These are phyloP conservation scores for Callocephalon fimbriatum DNA, from an alignment of 2,113 vertebrate species.

Conservation along the genomic window DNA sequence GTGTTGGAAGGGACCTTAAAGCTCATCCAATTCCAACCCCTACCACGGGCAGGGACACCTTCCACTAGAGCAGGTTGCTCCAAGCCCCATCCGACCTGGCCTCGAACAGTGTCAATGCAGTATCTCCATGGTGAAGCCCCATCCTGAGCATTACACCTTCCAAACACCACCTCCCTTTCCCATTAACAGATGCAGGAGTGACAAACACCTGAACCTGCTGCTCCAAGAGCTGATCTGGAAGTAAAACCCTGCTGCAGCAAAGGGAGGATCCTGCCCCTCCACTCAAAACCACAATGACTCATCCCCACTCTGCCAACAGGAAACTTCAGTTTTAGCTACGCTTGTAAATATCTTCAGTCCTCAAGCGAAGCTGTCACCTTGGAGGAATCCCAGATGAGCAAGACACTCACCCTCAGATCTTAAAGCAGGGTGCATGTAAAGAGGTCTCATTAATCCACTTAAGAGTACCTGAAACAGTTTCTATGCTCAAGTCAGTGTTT, in stretches of 20 bases:
- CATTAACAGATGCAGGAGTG: neutral
- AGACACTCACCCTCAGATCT: neutral
- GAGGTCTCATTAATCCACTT: neutral
- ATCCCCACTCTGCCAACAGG: constrained; percentile 30
- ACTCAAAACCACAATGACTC: constrained; percentile 50
- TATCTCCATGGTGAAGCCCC: fast-evolving
- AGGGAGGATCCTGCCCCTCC: constrained; percentile 7
- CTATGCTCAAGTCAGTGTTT: neutral
- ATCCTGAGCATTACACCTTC: fast-evolving
- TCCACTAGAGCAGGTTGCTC: neutral
- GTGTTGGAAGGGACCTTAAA: neutral
- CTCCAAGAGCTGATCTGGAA: neutral
- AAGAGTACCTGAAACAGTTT: neutral
- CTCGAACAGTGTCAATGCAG: neutral
- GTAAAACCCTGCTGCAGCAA: neutral
- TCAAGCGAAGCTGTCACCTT: neutral
- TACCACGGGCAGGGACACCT: neutral
- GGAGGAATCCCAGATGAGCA: neutral
- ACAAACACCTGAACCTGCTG: neutral
- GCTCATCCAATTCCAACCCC: neutral
- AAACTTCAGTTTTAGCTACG: constrained; percentile 33
- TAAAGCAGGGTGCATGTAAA: fast-evolving
- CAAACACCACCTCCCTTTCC: fast-evolving
- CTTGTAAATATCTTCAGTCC: constrained; percentile 2
- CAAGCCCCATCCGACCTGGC: neutral